These are phyloP conservation scores for Gymnothorax reevesii DNA, from an alignment of 2,797 vertebrate genomes.

Conservation along the genomic window DNA sequence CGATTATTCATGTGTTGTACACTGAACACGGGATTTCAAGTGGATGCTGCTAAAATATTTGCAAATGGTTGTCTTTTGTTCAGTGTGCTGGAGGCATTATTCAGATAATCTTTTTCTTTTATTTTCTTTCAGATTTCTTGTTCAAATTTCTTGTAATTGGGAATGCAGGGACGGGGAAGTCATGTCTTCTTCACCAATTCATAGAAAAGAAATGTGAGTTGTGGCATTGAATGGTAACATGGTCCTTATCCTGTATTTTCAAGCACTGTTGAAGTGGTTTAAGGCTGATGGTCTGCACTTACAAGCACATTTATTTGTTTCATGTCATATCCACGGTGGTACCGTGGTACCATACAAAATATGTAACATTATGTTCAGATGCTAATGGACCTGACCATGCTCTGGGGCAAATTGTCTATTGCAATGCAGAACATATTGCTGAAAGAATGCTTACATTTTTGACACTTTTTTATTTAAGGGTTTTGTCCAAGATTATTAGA, in stretches of 20 bases:
- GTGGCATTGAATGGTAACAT: neutral
- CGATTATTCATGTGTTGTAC: neutral
- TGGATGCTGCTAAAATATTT: constrained; percentile 28
- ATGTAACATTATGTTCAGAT: too few species aligned
- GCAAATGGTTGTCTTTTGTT: neutral
- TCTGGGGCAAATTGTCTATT: too few species aligned
- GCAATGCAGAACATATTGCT: too few species aligned
- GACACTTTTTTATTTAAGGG: too few species aligned
- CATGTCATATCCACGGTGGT: too few species aligned
- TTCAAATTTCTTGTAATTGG: constrained; percentile 95
- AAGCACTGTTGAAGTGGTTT: neutral
- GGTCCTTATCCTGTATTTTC: neutral
- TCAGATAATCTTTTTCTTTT: constrained; percentile 22
- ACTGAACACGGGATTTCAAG: constrained; percentile 24
- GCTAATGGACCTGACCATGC: too few species aligned
- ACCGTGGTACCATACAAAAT: too few species aligned
- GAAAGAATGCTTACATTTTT: too few species aligned
- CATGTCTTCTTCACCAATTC: constrained; percentile 92
- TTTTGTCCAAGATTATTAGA: too few species aligned
- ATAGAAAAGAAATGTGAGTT: constrained; percentile 92
- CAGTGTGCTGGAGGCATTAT: neutral
- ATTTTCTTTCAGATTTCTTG: constrained; percentile 83
- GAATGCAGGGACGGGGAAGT: constrained; percentile 92
- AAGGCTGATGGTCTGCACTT: neutral
- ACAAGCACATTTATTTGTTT: too few species aligned